phyloP scores from a whole-genome alignment of 2,797 vertebrate species.

The Gymnodraco acuticeps region DNA sequence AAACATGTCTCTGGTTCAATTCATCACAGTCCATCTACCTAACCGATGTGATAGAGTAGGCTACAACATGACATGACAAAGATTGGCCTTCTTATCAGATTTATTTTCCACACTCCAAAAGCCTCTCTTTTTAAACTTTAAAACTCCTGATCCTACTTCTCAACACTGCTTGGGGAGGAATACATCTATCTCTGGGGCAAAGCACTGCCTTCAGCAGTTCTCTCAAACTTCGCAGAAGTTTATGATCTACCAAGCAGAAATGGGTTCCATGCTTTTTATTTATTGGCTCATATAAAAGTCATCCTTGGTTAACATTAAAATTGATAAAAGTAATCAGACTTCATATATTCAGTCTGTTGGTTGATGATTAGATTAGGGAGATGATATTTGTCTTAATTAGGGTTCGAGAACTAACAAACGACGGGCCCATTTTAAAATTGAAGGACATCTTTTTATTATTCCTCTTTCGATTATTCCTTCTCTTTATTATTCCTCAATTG shows the following conservation, averaged over 20 bases:
- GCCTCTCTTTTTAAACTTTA: conserved; percentile 25
- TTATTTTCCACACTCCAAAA: conserved; percentile 6
- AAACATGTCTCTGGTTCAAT: conserved; percentile 15
- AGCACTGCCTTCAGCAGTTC: conserved; percentile 28
- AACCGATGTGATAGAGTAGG: background rate
- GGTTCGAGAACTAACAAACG: conserved; percentile 1
- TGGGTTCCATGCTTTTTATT: conserved; percentile 15
- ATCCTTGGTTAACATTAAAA: conserved; percentile 13
- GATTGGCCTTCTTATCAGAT: background rate
- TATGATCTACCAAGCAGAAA: conserved; percentile 23
- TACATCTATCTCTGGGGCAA: conserved; percentile 15
- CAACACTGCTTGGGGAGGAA: conserved; percentile 21
- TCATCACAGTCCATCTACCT: conserved; percentile 6
- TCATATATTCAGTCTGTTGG: conserved; percentile 40
- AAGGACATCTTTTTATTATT: too few species aligned
- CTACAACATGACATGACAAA: conserved; percentile 19
- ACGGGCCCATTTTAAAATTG: too few species aligned
- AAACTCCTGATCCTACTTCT: conserved; percentile 32
- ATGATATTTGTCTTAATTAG: background rate
- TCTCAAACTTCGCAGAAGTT: conserved; percentile 36
- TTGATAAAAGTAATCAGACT: conserved; percentile 34
- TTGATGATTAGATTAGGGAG: conserved; percentile 26
- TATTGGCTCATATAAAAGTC: background rate
- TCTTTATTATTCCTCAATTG: too few species aligned
- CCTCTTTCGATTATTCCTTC: too few species aligned